Evolutionary conservation across 2,113 vertebrate species (phyloP).

Genomic region (Athene noctua): DNA sequence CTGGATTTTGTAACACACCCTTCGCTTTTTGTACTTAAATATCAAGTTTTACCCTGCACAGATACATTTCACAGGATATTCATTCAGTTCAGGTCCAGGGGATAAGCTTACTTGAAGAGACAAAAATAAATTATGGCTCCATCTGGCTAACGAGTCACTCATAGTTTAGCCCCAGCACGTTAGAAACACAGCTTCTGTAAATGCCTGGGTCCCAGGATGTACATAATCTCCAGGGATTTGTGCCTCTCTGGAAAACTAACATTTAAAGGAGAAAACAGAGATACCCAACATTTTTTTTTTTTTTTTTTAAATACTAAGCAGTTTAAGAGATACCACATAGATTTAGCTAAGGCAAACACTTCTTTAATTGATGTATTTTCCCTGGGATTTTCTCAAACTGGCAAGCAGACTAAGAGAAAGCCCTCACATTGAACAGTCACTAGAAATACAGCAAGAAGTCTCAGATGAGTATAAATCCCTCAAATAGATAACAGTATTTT

Average conservation of each 20-base stretch:
- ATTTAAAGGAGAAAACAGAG: neutral
- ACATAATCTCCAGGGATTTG: neutral
- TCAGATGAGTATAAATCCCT: neutral
- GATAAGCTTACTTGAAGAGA: constrained; percentile 23
- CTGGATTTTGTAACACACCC: neutral
- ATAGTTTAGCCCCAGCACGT: neutral
- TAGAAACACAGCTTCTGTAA: neutral
- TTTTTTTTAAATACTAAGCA: neutral
- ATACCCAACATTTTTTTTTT: too few species aligned
- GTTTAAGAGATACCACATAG: neutral
- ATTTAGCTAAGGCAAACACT: neutral
- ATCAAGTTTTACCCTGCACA: neutral
- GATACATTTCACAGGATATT: neutral
- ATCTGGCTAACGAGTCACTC: constrained; percentile 48
- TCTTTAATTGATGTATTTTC: constrained; percentile 2
- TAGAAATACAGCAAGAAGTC: neutral
- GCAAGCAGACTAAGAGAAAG: neutral
- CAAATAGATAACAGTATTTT: neutral
- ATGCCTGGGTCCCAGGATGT: neutral
- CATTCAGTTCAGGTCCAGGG: neutral
- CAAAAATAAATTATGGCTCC: constrained; percentile 39
- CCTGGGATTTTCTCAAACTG: constrained; percentile 22
- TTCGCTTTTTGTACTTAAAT: neutral
- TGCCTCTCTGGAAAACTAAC: neutral
- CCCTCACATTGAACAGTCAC: neutral